Evolutionary conservation across 2,888 invertebrate species (phyloP), one percentile per base, ranked within the genome.

Genomic region (Mythimna vitellina): DNA sequence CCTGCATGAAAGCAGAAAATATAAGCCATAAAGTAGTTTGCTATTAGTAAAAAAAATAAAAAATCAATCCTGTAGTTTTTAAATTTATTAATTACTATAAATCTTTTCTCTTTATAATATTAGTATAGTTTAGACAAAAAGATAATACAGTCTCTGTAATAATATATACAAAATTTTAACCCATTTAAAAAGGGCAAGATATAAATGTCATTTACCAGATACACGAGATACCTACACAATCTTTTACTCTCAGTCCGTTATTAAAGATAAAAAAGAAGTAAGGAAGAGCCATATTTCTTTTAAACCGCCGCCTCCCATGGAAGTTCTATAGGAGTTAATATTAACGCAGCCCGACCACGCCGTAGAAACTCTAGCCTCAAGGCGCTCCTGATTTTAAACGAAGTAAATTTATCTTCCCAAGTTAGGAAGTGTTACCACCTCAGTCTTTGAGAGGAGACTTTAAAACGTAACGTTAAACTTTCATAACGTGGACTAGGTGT

Each of bases 381-480:
- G 74, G 62, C 60, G 65, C 73, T 70, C 49, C 73, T 81, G 81
- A 68, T 78, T 76, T 82, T 76, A 83, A 72, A 74, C 69, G 70
- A 73, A 85, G 76, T 79, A 65, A 77, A 80, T 84, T 83, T 84
- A 83, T 83, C 71, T 73, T 62, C 66, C 10, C 57, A 81, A 80
- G 60, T 80, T 70, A 73, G 42, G 53, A 61, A 80, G 69, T 69
- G 69, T 69, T 72, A 54, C 42, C 49, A 62, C 60, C 78, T 64
- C 20, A 14, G 63, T 51, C 65, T 78, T 63, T 46, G 29, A 54
- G 54, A 35, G 14, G 22, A 10, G 56, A 70, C 56, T 78, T 70
- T 80, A 38, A 65, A 60, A 57, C 25, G 35, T 25, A 38, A 49
- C 35, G 46, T 60, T 54, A 76, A 71, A 72, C 20, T 76, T 76